Base-by-base conservation (phyloP, 1,140 invertebrate genomes). In the Papilio polytes region DNA sequence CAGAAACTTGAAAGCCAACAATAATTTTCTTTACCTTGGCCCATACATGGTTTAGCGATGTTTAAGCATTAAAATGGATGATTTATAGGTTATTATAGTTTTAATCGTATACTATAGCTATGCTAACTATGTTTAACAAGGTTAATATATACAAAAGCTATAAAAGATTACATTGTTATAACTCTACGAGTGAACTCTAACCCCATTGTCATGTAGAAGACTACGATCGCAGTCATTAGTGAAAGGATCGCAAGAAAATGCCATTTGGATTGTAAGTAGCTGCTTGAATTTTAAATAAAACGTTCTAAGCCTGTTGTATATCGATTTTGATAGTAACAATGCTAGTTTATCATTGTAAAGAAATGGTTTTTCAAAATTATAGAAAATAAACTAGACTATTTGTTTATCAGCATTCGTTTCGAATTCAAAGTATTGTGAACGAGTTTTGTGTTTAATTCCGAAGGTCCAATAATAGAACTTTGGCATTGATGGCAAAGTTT, bases 191-290 rank as follows among this genome's bases (percentile, higher is more conserved):
- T 56, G 77, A 41, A 78, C 22, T 78, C 56, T 78, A 63, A 78
- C 31, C 36, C 77, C 56, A 63, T 63, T 78, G 77, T 78, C 77
- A 78, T 78, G 77, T 63, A 82, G 74, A 80, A 80, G 51, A 59
- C n/a, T 78, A 76, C 78, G 74, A 76, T 70, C 10, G 63, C 63
- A 41, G 66, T 76, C 44, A 26, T 48, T 41, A 83, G 48, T 70
- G 36, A 18, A 46, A 77, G 22, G 18, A 53, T 78, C 31, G 53
- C 59, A 48, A 36, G 26, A 86, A 86, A 80, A 91, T 91, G 90
- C 84, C 90, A 77, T 83, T 91, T 81, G 90, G 87, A 86, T 91
- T 90, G 90, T 91, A 83, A 91, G 90, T 91, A 81, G 7, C 20
- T 26, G 48, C 74, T 66, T 76, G 36, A 78, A 26, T 77, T n/a